Percentiles rank a stretch among this genome's conserved stretches.
phyloP scores from a whole-genome alignment of 2,797 vertebrate species.

The Leucoraja ocellata region DNA sequence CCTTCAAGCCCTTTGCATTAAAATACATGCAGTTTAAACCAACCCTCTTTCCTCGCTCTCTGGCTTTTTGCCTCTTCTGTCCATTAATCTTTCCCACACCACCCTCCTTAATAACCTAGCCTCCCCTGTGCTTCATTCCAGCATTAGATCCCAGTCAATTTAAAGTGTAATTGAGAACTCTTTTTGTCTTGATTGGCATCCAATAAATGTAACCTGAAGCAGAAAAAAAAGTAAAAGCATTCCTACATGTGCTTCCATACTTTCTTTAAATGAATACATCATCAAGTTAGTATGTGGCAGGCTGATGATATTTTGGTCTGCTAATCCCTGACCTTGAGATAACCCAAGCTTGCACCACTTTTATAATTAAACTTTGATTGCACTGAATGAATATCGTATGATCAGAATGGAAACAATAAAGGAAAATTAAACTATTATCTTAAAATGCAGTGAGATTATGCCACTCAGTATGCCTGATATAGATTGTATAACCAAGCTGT shows the following conservation, averaged over 20 bases:
- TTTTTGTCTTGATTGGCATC: neutral
- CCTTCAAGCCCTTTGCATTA: no score
- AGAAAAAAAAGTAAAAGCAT: neutral
- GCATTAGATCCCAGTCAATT: no score
- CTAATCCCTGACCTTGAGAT: neutral
- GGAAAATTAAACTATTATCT: conserved; percentile 1
- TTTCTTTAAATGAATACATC: neutral
- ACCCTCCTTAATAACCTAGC: no score
- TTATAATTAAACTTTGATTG: neutral
- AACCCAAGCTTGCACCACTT: no score
- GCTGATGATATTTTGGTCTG: neutral
- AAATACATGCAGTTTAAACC: no score
- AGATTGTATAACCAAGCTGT: neutral
- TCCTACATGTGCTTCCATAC: neutral
- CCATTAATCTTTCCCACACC: no score
- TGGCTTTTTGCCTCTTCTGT: no score
- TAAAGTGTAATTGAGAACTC: neutral
- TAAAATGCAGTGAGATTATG: neutral
- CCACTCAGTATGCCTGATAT: neutral
- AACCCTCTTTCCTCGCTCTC: no score
- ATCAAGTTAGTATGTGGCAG: neutral
- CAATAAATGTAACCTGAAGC: neutral
- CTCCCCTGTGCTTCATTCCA: no score
- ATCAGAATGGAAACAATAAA: neutral
- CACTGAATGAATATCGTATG: neutral